Percentiles rank a stretch among this genome's conserved stretches.
Conservation (phyloP, 2,797 vertebrate species). For the Cossypha polioptera region DNA sequence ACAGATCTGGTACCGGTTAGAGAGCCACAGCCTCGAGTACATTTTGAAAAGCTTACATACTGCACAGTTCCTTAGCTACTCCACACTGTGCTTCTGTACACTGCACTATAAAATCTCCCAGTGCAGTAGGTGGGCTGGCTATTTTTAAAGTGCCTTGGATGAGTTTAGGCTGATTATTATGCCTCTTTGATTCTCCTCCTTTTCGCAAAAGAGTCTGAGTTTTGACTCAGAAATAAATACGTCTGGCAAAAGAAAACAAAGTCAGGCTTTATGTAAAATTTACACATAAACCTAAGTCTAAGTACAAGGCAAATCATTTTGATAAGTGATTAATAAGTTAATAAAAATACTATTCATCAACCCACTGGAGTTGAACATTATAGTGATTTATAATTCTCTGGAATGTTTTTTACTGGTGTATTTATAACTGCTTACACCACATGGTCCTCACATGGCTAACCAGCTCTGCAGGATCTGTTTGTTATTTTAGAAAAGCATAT, state of each 20-base stretch:
- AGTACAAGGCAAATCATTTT: conserved; percentile 15
- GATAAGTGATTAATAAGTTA: conserved; percentile 47
- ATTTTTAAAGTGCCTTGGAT: conserved; percentile 71
- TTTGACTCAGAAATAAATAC: conserved; percentile 41
- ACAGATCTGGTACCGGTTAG: background rate
- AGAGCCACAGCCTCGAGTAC: background rate
- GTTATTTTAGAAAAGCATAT: conserved; percentile 39
- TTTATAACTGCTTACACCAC: conserved; percentile 58
- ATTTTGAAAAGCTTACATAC: conserved; percentile 32
- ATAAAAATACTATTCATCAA: conserved; percentile 41
- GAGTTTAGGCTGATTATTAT: conserved; percentile 75
- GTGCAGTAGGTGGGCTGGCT: conserved; percentile 65
- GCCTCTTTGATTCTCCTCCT: conserved; percentile 38
- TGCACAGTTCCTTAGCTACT: conserved; percentile 25
- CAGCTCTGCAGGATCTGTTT: conserved; percentile 40
- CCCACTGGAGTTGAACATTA: background rate
- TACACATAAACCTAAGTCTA: background rate
- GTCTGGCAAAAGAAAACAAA: conserved; percentile 34
- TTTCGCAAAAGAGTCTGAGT: conserved; percentile 34
- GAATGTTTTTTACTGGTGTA: conserved; percentile 49
- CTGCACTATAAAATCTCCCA: conserved; percentile 53
- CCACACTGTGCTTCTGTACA: conserved; percentile 35
- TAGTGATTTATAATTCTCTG: conserved; percentile 47
- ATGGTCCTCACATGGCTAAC: conserved; percentile 51
- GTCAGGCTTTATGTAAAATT: conserved; percentile 30